These are phyloP conservation scores for Martes martes DNA, from an alignment of 2,113 vertebrate genomes.

Conservation along the genomic window DNA sequence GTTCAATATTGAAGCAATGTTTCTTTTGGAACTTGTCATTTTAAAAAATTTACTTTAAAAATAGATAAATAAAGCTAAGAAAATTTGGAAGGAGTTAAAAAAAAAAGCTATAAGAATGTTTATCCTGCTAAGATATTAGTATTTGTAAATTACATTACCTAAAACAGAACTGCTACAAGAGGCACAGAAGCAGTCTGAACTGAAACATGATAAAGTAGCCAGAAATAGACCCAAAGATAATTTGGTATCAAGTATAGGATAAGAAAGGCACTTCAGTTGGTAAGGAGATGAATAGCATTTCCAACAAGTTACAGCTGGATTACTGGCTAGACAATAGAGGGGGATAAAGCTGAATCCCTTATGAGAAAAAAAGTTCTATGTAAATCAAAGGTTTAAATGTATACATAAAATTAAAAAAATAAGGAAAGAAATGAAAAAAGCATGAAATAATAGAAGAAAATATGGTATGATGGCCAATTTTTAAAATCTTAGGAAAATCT, in stretches of 20 bases:
- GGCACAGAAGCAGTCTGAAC: background rate
- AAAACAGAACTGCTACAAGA: background rate
- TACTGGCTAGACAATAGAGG: background rate
- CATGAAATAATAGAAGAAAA: conserved; percentile 16
- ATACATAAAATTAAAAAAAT: background rate
- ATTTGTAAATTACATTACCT: background rate
- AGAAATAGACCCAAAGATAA: background rate
- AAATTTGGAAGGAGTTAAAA: background rate
- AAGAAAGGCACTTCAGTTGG: background rate
- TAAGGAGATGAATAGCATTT: background rate
- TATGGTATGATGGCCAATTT: background rate
- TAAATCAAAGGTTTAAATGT: background rate
- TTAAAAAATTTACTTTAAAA: background rate
- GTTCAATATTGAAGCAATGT: background rate
- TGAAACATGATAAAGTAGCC: background rate
- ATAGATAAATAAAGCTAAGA: conserved; percentile 2
- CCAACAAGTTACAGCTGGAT: background rate
- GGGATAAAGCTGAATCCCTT: background rate
- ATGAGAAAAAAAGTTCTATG: conserved; percentile 32
- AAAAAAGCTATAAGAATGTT: background rate
- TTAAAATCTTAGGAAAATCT: background rate
- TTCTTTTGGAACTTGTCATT: background rate
- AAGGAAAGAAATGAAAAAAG: background rate
- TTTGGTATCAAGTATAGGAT: background rate
- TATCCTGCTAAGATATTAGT: background rate